Conservation (phyloP, 2,797 vertebrate species). For the Cynopterus sphinx region DNA sequence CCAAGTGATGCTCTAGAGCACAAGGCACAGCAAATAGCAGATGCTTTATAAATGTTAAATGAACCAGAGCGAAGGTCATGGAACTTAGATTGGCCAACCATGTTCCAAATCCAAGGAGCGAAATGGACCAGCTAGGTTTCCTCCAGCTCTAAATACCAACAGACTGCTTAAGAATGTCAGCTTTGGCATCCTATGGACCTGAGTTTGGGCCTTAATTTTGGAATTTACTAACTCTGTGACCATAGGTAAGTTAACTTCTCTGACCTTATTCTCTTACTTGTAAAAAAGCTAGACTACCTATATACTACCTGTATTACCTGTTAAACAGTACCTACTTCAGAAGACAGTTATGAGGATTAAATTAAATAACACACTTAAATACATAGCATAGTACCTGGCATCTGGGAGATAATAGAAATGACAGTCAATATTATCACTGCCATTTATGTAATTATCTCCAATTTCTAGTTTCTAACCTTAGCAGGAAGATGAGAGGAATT, state of each 20-base stretch:
- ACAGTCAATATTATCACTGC: background rate
- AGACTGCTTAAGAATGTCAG: background rate
- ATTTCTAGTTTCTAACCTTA: background rate
- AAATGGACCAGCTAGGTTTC: background rate
- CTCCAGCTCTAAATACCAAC: background rate
- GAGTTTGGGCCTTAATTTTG: background rate
- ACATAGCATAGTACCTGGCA: background rate
- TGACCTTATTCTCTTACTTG: background rate
- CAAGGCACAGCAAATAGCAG: background rate
- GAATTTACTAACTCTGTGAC: background rate
- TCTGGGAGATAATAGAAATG: conserved; percentile 23
- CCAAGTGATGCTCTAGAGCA: background rate
- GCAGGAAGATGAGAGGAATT: background rate
- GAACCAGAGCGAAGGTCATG: background rate
- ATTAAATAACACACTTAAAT: background rate
- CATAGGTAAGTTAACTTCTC: background rate
- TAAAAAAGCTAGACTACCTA: background rate
- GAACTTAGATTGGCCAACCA: background rate
- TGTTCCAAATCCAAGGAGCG: background rate
- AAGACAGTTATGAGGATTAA: background rate
- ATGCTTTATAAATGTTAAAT: background rate
- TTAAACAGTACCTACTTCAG: background rate
- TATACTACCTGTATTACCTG: background rate
- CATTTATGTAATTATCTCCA: background rate
- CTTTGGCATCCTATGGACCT: background rate